Evolutionary conservation across 2,113 vertebrate genomes (phyloP).

Genomic region (western clawed frog (Xenopus tropicalis)): DNA sequence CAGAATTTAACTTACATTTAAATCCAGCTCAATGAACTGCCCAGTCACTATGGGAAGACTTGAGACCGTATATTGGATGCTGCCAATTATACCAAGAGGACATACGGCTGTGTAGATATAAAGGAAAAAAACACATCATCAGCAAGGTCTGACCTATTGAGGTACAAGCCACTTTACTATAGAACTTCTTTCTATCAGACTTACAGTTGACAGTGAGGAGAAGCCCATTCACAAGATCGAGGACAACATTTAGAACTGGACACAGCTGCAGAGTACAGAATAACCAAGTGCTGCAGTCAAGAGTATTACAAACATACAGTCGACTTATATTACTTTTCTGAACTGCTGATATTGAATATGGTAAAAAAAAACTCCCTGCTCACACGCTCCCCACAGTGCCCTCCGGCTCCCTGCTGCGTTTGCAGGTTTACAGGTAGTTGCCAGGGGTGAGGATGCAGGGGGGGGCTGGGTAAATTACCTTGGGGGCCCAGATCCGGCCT

Average conservation of each 20-base stretch:
- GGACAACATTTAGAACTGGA: conserved; percentile 37
- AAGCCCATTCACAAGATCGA: conserved; percentile 56
- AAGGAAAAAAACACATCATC: rapidly evolving
- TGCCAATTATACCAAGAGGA: conserved; percentile 56
- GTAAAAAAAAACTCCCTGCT: no score
- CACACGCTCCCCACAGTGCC: no score
- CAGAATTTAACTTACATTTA: conserved; percentile 49
- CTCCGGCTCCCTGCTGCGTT: no score
- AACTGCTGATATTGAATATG: no score
- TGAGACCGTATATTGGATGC: conserved; percentile 53
- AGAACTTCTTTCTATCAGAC: conserved; percentile 19
- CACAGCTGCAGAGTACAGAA: conserved; percentile 55
- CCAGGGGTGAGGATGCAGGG: no score
- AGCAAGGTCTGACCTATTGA: neutral
- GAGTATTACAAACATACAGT: no score
- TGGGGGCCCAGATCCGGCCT: no score
- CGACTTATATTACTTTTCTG: no score
- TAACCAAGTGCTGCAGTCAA: neutral
- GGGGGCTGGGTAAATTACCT: no score
- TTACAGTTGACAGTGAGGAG: conserved; percentile 59
- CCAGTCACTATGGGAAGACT: conserved; percentile 54
- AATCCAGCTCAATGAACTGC: conserved; percentile 55
- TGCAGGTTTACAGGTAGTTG: no score
- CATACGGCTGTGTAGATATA: conserved; percentile 53
- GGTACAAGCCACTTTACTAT: rapidly evolving